Base-by-base conservation (phyloP, 2,797 vertebrate genomes). In the Ispidina picta region DNA sequence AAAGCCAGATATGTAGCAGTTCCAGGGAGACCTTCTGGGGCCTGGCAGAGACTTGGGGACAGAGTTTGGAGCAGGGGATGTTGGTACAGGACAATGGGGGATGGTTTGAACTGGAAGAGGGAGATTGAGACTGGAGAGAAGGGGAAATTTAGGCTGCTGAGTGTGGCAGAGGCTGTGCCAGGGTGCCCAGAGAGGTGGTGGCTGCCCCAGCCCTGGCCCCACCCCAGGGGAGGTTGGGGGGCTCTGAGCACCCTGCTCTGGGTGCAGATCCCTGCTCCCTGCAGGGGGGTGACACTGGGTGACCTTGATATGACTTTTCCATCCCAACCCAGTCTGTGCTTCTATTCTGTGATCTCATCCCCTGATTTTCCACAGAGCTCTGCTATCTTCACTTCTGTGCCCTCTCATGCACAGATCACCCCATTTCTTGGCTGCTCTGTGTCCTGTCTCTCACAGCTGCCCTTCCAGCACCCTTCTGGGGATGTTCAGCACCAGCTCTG, bases 401-500 rank as follows among this genome's bases (percentile, higher is more conserved):
- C 52, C 17, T 81, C 37, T 21, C 1, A 0, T 33, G 39, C 69
- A 22, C 19, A 23, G 13, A 19, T 54, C 6, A 5, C 25, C 54
- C 15, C 2, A 0, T 60, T 89, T 44, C 55, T 37, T 64, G 37
- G 4, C 63, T 69, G 29, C 19, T 58, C 2, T n/a, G 8, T 46
- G 18, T 63, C 48, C 71, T 5, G 0, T 35, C 33, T 84, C 52
- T 37, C 5, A 8, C 65, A 7, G 17, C 62, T 77, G 10, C 66
- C 17, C 49, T 49, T 52, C 23, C 17, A 39, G 10, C 1, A 0
- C 31, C 54, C 19, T 81, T 15, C 10, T 31, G 1, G 54, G 15
- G 8, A 1, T 35, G 20, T 15, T 59, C 54, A 26, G 0, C 0
- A 1, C 37, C 25, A 37, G 29, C 18, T 29, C 19, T 18, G 18